phyloP scores from a whole-genome alignment of 2,797 vertebrate genomes.

The Girardinus metallicus region DNA sequence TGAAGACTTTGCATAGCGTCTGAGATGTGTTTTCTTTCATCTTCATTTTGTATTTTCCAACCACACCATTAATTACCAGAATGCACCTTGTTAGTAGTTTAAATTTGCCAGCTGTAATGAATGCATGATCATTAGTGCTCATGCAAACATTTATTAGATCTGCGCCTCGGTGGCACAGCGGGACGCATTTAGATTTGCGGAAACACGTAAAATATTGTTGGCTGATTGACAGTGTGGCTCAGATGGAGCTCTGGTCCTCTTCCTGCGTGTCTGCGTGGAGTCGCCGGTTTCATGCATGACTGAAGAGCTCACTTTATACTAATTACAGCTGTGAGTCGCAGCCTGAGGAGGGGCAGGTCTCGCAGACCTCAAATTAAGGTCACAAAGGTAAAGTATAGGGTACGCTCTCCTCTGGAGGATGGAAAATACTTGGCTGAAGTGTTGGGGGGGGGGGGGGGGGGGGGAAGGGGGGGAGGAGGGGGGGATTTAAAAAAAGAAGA shows the following conservation, averaged over 20 bases:
- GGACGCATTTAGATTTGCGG: conserved; percentile 28
- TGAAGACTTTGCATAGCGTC: conserved; percentile 16
- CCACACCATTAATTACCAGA: conserved; percentile 55
- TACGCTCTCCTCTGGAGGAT: background rate
- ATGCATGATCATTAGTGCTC: conserved; percentile 46
- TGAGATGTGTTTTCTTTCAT: conserved; percentile 47
- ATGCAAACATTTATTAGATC: conserved; percentile 48
- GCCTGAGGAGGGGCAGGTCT: background rate
- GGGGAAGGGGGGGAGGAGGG: no score
- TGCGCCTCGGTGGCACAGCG: conserved; percentile 33
- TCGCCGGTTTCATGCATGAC: conserved; percentile 5
- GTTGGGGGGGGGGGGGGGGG: no score
- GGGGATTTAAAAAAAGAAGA: no score
- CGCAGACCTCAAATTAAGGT: conserved; percentile 8
- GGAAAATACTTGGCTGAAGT: background rate
- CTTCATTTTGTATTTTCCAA: conserved; percentile 47
- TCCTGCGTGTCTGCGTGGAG: background rate
- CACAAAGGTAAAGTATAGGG: conserved; percentile 1
- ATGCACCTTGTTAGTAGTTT: conserved; percentile 49
- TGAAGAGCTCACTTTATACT: conserved; percentile 11
- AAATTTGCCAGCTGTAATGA: conserved; percentile 49
- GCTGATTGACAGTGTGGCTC: conserved; percentile 16
- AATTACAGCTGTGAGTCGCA: conserved; percentile 5
- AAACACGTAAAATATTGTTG: conserved; percentile 18
- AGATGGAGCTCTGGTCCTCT: background rate